These are phyloP conservation scores for Piprites chloris DNA, from an alignment of 2,113 vertebrate genomes.

Conservation along the genomic window DNA sequence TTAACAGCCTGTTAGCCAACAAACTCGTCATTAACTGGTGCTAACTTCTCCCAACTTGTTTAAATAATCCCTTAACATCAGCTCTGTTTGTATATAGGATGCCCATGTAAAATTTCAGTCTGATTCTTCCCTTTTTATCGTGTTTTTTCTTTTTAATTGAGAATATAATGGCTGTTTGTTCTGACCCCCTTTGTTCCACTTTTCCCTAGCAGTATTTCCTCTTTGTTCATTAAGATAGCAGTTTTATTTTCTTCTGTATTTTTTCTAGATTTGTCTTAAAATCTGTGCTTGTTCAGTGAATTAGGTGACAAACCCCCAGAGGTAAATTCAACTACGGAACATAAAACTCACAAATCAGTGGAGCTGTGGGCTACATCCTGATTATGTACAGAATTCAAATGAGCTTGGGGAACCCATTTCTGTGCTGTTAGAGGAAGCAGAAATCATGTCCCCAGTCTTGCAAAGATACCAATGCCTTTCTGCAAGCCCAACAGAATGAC, in stretches of 20 bases:
- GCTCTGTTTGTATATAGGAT: slow-evolving; percentile 21
- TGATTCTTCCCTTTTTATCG: neutral
- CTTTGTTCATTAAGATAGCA: neutral
- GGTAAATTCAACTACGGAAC: slow-evolving; percentile 48
- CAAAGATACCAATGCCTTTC: neutral
- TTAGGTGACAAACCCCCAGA: slow-evolving; percentile 55
- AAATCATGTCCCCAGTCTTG: neutral
- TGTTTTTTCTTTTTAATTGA: neutral
- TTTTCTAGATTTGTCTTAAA: slow-evolving; percentile 26
- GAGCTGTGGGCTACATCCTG: slow-evolving; percentile 23
- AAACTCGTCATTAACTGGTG: slow-evolving; percentile 79
- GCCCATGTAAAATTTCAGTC: slow-evolving; percentile 23
- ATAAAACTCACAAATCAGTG: slow-evolving; percentile 40
- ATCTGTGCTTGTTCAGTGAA: slow-evolving; percentile 44
- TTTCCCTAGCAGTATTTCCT: neutral
- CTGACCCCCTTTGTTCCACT: neutral
- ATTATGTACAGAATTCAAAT: slow-evolving; percentile 19
- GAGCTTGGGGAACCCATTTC: neutral
- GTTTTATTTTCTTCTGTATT: slow-evolving; percentile 2
- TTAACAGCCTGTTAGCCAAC: slow-evolving; percentile 81
- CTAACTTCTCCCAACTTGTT: slow-evolving; percentile 69
- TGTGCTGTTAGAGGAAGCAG: neutral
- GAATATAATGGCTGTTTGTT: neutral
- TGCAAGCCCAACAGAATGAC: neutral
- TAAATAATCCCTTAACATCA: slow-evolving; percentile 68